phyloP scores from a whole-genome alignment of 2,113 vertebrate species.

The Platichthys stellatus region DNA sequence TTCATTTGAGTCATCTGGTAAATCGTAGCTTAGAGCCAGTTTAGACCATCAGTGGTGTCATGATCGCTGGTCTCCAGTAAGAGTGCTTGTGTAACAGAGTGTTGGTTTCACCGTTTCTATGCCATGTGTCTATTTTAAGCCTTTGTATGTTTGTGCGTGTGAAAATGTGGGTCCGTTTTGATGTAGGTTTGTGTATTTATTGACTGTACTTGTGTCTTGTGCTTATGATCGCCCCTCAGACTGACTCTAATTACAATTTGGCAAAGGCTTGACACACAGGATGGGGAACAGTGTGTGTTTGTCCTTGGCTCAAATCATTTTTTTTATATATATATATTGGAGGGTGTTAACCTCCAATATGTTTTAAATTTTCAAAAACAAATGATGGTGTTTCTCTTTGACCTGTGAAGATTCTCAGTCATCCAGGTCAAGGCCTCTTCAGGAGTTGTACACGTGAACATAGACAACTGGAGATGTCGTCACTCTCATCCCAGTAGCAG shows the following conservation, averaged over 20 bases:
- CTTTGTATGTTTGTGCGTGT: background rate
- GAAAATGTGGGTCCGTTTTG: too few relatives aligned
- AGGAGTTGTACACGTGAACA: too few relatives aligned
- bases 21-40: constrained; percentile 41
- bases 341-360: background rate
- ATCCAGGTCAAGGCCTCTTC: too few relatives aligned
- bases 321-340: background rate
- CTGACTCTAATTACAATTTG: constrained; percentile 53
- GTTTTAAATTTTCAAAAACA: background rate
- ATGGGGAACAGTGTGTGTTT: background rate
- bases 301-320: background rate
- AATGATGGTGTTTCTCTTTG: background rate
- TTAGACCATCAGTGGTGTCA: constrained; percentile 39
- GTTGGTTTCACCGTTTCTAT: constrained; percentile 29
- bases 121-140: constrained; percentile 31
- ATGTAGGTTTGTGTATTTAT: constrained; percentile 1
- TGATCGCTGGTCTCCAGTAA: constrained; percentile 38
- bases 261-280: constrained; percentile 13
- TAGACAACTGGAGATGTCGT: too few relatives aligned
- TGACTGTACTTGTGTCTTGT: constrained; percentile 21
- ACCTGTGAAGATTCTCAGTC: too few relatives aligned
- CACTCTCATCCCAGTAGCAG: too few relatives aligned
- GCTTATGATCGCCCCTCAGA: constrained; percentile 35
- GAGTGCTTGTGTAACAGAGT: background rate
- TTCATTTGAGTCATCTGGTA: constrained; percentile 57